Evolutionary conservation across 2,888 invertebrate genomes (phyloP), one percentile per base, ranked within the genome.

Genomic region (Drosophila mettleri): DNA sequence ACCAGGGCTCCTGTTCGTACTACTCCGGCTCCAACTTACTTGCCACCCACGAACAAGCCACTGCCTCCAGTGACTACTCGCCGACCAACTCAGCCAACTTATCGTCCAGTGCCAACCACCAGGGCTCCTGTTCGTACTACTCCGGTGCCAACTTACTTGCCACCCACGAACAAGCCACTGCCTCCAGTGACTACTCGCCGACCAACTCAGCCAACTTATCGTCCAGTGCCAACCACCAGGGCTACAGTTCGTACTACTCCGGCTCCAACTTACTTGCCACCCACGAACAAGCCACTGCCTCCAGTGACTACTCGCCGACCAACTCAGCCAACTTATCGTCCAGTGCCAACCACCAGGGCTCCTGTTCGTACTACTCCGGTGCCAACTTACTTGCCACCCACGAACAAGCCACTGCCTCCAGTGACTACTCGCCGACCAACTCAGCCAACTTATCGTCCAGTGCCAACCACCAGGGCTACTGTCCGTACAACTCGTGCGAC

Each of bases 341-440:
- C 53, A 52, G 20, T 12, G 12, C 59, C 43, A 9, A 67, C 72
- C 10, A 60, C 74, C 53, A 27, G 69, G 36, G 31, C 46, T 9
- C 39, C 65, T 0, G 2, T 43, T 24, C 67, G 67, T 7, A 65
- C 65, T n/a, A 67, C 67, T 22, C 65, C 45, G 72, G 29, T 80
- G 16, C 63, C 82, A 38, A 80, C 82, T 2, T 81, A 83, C 39
- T 61, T 83, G 68, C 77, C 80, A n/a, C 83, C 80, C 3, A 58
- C 74, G 10, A 77, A 79, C 29, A 73, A 68, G 41, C 76, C 79
- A 45, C 72, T 53, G 36, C 73, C 81, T 10, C 82, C 79, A 29
- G 72, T 71, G 8, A 76, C 77, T 5, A 73, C 66, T 61, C 77
- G 48, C 12, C 39, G 58, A 63, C 74, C 72, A 55, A 51, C 51